Evolutionary conservation across 2,113 vertebrate species (phyloP).

Genomic region (Platycercus adscitus): DNA sequence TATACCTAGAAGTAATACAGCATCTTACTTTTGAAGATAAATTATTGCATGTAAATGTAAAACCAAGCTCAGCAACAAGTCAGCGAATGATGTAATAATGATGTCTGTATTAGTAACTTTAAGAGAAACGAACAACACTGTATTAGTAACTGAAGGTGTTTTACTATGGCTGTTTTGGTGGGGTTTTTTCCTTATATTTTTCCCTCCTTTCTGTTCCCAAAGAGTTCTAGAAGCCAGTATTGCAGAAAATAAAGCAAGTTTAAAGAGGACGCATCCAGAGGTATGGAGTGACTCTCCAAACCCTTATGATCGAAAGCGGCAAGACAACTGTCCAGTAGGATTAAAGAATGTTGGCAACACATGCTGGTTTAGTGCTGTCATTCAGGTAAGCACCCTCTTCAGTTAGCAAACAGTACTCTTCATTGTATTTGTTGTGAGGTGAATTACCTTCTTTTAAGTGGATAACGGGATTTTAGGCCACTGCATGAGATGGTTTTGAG

Average conservation of each 20-base stretch:
- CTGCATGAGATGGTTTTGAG: background rate
- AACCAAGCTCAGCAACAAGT: background rate
- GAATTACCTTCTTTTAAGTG: background rate
- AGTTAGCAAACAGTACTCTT: background rate
- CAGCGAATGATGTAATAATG: background rate
- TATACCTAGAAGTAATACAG: background rate
- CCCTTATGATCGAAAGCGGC: conserved; percentile 93
- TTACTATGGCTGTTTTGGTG: background rate
- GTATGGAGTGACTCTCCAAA: conserved; percentile 97
- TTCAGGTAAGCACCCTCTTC: conserved; percentile 83
- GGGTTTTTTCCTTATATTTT: conserved; percentile 1
- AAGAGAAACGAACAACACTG: background rate
- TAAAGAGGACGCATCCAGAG: conserved; percentile 93
- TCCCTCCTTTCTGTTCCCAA: conserved; percentile 20
- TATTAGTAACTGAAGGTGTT: background rate
- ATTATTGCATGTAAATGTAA: background rate
- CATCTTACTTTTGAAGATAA: background rate
- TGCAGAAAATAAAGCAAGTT: conserved; percentile 96
- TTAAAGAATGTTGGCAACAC: conserved; percentile 99
- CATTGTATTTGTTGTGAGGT: background rate
- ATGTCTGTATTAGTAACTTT: background rate
- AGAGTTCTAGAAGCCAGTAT: conserved; percentile 99
- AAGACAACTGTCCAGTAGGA: conserved; percentile 91
- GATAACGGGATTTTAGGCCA: background rate
- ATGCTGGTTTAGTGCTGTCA: conserved; percentile 99